phyloP scores from a whole-genome alignment of 2,888 invertebrate species.

The Caenorhabditis afra region DNA sequence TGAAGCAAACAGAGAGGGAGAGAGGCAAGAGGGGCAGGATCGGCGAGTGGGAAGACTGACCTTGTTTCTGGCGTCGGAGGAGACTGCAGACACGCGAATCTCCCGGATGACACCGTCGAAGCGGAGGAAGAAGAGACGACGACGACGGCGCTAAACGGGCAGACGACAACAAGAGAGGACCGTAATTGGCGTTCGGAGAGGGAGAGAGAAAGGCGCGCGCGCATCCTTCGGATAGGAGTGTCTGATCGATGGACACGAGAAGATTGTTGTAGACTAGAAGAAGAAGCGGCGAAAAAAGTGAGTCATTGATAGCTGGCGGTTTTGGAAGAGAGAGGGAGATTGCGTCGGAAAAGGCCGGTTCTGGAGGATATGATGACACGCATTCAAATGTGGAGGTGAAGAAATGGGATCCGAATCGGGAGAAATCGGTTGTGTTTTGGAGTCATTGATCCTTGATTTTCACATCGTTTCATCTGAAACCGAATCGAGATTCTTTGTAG shows the following conservation, averaged over 20 bases:
- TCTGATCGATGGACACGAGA: constrained; percentile 27
- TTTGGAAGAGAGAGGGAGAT: neutral
- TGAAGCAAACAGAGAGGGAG: constrained; percentile 42
- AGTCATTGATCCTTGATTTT: no score
- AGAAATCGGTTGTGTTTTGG: no score
- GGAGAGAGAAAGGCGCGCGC: constrained; percentile 15
- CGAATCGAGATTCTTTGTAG: no score
- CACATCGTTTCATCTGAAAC: no score
- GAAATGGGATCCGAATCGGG: neutral
- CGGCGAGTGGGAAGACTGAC: constrained; percentile 25
- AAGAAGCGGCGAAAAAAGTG: constrained; percentile 33
- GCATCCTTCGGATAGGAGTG: constrained; percentile 16
- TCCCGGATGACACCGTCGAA: constrained; percentile 33
- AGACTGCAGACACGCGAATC: constrained; percentile 47
- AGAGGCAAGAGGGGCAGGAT: constrained; percentile 12
- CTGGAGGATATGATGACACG: neutral
- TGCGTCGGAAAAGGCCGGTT: constrained; percentile 1
- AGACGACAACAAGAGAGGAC: neutral
- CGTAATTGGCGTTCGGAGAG: constrained; percentile 52
- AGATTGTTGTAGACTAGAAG: constrained; percentile 26
- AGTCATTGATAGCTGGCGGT: constrained; percentile 38
- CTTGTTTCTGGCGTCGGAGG: constrained; percentile 39
- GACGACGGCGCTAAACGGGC: constrained; percentile 27
- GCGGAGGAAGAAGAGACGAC: neutral
- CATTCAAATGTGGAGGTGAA: neutral